Evolutionary conservation across 2,888 invertebrate genomes (phyloP).

Genomic region (Hydrotaea cyrtoneurina): DNA sequence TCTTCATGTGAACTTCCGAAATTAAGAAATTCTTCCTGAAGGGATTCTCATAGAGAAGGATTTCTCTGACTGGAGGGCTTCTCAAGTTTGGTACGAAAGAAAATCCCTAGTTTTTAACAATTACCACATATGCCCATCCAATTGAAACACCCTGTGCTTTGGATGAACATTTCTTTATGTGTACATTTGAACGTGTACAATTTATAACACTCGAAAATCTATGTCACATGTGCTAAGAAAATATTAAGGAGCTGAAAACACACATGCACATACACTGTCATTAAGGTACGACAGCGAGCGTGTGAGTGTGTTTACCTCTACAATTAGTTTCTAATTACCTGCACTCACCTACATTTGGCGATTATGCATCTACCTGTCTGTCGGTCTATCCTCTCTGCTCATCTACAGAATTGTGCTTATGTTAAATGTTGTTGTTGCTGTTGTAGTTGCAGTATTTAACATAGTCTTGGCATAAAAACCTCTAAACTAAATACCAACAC

Average conservation of each 20-base stretch:
- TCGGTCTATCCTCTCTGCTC: neutral
- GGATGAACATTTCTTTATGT: neutral
- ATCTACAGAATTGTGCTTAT: neutral
- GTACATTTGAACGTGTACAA: neutral
- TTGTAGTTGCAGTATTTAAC: conserved; percentile 16
- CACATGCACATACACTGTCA: neutral
- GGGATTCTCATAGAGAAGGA: too few relatives aligned
- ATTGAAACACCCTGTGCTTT: neutral
- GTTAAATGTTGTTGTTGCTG: neutral
- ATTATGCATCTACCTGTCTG: neutral
- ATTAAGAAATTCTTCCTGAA: too few relatives aligned
- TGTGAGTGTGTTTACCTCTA: neutral
- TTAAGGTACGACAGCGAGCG: neutral
- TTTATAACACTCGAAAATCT: conserved; percentile 34
- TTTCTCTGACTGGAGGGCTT: too few relatives aligned
- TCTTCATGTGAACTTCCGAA: too few relatives aligned
- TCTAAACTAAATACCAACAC: conserved; percentile 57
- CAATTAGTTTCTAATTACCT: conserved; percentile 51
- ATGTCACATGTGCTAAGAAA: conserved; percentile 42
- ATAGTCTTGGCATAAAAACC: conserved; percentile 65
- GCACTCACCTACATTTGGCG: conserved; percentile 39
- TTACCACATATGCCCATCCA: neutral
- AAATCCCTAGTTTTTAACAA: too few relatives aligned
- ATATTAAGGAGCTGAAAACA: neutral
- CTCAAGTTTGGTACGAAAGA: too few relatives aligned